Evolutionary conservation across 1,140 invertebrate species (phyloP).

Genomic region (Chelonus insularis): DNA sequence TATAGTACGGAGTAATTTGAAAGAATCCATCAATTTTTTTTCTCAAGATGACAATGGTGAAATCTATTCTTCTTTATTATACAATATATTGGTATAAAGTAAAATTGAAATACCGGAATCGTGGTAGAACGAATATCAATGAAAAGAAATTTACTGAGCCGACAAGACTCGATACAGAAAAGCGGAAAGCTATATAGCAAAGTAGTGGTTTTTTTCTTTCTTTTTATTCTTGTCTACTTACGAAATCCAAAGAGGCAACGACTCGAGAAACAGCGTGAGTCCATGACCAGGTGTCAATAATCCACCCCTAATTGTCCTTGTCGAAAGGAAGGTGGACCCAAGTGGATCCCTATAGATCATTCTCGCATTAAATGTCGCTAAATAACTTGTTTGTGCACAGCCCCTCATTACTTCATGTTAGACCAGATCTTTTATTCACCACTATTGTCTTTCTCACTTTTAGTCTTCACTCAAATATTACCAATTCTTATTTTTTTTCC

Average conservation of each 20-base stretch:
- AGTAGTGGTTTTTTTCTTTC: background rate
- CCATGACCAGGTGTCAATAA: constrained; percentile 57
- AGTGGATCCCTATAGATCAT: constrained; percentile 26
- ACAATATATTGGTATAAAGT: constrained; percentile 2
- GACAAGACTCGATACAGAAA: background rate
- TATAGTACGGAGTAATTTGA: no score
- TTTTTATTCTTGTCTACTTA: background rate
- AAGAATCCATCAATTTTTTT: no score
- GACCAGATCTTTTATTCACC: constrained; percentile 29
- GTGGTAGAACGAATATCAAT: constrained; percentile 40
- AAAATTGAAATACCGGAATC: constrained; percentile 47
- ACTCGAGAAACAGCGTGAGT: constrained; percentile 49
- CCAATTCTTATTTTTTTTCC: no score
- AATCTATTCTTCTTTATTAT: no score
- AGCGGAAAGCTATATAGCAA: constrained; percentile 10
- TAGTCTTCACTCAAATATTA: no score
- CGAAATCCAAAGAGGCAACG: constrained; percentile 25
- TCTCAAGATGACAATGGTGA: no score
- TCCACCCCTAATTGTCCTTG: constrained; percentile 53
- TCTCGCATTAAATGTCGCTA: constrained; percentile 51
- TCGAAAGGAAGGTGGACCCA: constrained; percentile 21
- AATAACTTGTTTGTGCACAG: constrained; percentile 57
- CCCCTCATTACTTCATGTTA: constrained; percentile 33
- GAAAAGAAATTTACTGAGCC: constrained; percentile 8
- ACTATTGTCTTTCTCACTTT: background rate